A percentile compares a stretch with the other conserved stretches of the same genome.
These are phyloP conservation scores for Nycteola revayana DNA, from an alignment of 2,888 invertebrate genomes.

Conservation along the genomic window DNA sequence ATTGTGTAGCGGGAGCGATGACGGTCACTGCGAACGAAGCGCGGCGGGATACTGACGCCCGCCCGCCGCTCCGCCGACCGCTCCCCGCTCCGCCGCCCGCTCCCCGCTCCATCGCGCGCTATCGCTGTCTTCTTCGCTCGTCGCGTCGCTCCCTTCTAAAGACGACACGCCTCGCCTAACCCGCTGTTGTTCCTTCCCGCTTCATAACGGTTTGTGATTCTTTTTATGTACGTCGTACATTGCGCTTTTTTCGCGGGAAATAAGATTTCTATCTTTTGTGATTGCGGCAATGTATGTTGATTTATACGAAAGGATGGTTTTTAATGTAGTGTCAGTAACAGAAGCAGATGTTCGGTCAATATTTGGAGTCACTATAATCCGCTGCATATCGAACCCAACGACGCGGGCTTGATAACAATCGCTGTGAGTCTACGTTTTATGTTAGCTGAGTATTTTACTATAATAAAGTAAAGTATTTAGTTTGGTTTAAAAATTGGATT, in stretches of 20 bases:
- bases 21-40: conserved; percentile 47
- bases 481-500: too few species aligned
- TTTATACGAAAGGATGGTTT: conserved; percentile 27
- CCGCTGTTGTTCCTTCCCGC: conserved; percentile 24
- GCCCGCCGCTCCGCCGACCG: conserved; percentile 18
- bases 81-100: conserved; percentile 40
- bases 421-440: background rate
- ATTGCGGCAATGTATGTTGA: conserved; percentile 22
- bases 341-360: conserved; percentile 29
- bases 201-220: too few species aligned
- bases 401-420: conserved; percentile 5
- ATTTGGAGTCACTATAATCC: conserved; percentile 11
- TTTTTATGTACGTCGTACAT: too few species aligned
- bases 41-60: conserved; percentile 50
- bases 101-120: conserved; percentile 31
- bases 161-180: conserved; percentile 44
- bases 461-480: too few species aligned
- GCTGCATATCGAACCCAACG: conserved; percentile 20
- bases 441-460: too few species aligned
- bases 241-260: conserved; percentile 6
- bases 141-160: conserved; percentile 59
- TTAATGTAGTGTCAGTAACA: conserved; percentile 37
- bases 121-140: conserved; percentile 50
- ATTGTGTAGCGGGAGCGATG: conserved; percentile 50
- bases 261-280: background rate